Conservation (phyloP, 2,797 vertebrate species). For the Galagoides demidoff region DNA sequence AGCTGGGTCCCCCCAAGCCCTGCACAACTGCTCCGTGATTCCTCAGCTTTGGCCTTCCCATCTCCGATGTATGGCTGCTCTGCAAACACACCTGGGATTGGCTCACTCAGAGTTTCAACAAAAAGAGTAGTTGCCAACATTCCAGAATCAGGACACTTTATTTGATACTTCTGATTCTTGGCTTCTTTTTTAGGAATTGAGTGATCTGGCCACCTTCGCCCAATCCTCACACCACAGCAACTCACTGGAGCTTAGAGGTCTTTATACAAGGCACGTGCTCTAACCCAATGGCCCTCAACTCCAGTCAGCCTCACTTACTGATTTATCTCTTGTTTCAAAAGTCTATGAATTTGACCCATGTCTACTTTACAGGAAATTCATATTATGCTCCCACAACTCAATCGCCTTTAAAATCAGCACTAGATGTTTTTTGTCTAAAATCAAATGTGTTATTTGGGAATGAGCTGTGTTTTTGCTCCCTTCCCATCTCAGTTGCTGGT, state of each 20-base stretch:
- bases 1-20: not conserved
- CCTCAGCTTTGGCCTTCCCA: not conserved
- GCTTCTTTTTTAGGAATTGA: not conserved
- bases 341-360: not conserved
- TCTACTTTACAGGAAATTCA: slow-evolving; percentile 26
- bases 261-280: not conserved
- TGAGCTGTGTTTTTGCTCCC: not conserved
- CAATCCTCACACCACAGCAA: not conserved
- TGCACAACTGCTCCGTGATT: not conserved
- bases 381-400: not conserved
- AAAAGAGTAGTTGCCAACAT: not conserved
- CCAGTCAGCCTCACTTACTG: not conserved
- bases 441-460: not conserved
- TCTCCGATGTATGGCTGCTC: not conserved
- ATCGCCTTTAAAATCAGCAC: not conserved
- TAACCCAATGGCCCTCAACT: not conserved
- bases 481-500: not conserved
- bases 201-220: not conserved
- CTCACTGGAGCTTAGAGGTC: rapidly evolving
- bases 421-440: not conserved
- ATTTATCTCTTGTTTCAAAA: not conserved
- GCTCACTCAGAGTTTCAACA: not conserved
- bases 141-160: not conserved
- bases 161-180: not conserved
- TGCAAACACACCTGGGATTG: not conserved